These are phyloP conservation scores for Gobionotothen gibberifrons DNA, from an alignment of 2,797 vertebrate species.

Conservation along the genomic window DNA sequence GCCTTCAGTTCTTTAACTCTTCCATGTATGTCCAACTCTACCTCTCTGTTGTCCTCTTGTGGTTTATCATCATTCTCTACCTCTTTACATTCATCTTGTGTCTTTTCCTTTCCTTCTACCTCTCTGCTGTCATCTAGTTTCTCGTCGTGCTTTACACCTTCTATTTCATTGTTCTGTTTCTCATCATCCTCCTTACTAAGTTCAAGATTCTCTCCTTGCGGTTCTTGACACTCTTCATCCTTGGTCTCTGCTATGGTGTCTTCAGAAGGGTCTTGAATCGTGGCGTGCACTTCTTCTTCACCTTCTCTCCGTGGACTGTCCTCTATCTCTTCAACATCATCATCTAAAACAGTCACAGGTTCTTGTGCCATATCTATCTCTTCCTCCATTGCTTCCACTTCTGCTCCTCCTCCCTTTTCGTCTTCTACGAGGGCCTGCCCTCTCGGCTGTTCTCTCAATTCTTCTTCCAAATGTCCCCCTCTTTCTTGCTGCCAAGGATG, in stretches of 20 bases:
- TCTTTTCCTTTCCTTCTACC: not conserved
- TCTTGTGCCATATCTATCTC: constrained; percentile 56
- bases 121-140: not conserved
- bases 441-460: not conserved
- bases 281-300: not conserved
- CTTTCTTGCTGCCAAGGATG: constrained; percentile 11
- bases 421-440: constrained; percentile 1
- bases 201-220: not conserved
- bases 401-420: not conserved
- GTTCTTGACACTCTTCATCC: constrained; percentile 2
- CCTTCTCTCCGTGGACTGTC: not conserved
- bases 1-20: constrained; percentile 58
- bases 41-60: constrained; percentile 20
- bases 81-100: not conserved
- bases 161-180: constrained; percentile 15
- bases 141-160: constrained; percentile 2
- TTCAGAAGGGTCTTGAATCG: not conserved
- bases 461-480: not conserved
- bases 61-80: constrained; percentile 13
- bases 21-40: constrained; percentile 34
- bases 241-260: not conserved
- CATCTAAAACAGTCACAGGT: constrained; percentile 72
- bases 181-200: not conserved
- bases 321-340: constrained; percentile 61
- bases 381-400: constrained; percentile 18